phyloP scores from a whole-genome alignment of 2,888 invertebrate genomes.

The Temnothorax rugatulus region DNA sequence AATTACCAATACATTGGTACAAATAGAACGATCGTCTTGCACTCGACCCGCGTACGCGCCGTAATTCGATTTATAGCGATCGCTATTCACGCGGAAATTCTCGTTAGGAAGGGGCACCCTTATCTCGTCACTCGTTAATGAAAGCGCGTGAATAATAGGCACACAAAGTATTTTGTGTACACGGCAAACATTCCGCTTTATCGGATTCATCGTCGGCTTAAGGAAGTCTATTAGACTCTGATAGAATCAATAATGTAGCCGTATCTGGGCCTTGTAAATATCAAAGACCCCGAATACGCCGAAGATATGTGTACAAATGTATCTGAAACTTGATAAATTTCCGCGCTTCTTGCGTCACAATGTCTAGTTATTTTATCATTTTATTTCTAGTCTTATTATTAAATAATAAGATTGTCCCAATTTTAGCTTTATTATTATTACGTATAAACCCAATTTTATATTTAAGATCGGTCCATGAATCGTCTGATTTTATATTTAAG shows the following conservation, averaged over 20 bases:
- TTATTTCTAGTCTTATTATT: not conserved
- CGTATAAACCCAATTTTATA: not conserved
- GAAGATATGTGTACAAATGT: not conserved
- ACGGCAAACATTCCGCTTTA: constrained; percentile 59
- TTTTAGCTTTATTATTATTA: too few species aligned
- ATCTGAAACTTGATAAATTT: not conserved
- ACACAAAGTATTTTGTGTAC: constrained; percentile 52
- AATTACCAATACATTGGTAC: constrained; percentile 5
- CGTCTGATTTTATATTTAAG: not conserved
- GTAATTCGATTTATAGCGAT: constrained; percentile 78
- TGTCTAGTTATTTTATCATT: not conserved
- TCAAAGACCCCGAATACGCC: not conserved
- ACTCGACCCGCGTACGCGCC: constrained; percentile 48
- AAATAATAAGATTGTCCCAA: not conserved
- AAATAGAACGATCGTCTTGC: constrained; percentile 23
- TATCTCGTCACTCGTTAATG: constrained; percentile 58
- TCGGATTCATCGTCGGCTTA: constrained; percentile 35
- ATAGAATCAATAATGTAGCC: not conserved
- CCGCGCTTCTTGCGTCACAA: not conserved
- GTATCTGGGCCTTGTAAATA: not conserved
- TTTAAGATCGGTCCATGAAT: not conserved
- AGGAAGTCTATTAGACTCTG: not conserved
- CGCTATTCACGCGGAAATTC: constrained; percentile 48
- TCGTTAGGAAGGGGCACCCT: constrained; percentile 52
- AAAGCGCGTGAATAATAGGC: constrained; percentile 26